These are phyloP conservation scores for Drosophila carrolli DNA, from an alignment of 1,140 invertebrate species.

Conservation along the genomic window DNA sequence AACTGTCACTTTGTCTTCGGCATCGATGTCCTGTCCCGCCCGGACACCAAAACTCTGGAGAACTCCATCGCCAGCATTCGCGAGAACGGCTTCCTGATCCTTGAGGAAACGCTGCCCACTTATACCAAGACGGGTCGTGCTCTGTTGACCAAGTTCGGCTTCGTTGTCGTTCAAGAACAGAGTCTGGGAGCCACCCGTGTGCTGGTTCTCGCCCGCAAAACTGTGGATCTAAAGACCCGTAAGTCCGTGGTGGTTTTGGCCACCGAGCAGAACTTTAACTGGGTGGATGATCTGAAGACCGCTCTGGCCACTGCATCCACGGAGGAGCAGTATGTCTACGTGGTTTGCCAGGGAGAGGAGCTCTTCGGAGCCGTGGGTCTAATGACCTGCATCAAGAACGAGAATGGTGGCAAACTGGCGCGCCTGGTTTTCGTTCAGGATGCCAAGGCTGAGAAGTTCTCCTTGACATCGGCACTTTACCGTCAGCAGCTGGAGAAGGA, in stretches of 20 bases:
- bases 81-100: slow-evolving; percentile 90
- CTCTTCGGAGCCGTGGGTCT: slow-evolving; percentile 93
- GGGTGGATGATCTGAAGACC: slow-evolving; percentile 93
- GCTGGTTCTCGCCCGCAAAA: slow-evolving; percentile 87
- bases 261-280: slow-evolving; percentile 89
- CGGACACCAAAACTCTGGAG: slow-evolving; percentile 85
- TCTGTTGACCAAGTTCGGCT: slow-evolving; percentile 84
- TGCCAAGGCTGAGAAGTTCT: slow-evolving; percentile 87
- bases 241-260: slow-evolving; percentile 84
- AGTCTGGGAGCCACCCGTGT: slow-evolving; percentile 86
- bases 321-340: slow-evolving; percentile 87
- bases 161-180: slow-evolving; percentile 85
- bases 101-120: slow-evolving; percentile 89
- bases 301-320: slow-evolving; percentile 87
- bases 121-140: slow-evolving; percentile 85
- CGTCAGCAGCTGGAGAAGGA: slow-evolving; percentile 89
- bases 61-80: slow-evolving; percentile 88
- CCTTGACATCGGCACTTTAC: slow-evolving; percentile 86
- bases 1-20: slow-evolving; percentile 88
- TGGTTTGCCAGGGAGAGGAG: slow-evolving; percentile 89
- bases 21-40: slow-evolving; percentile 86
- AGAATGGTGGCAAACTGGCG: slow-evolving; percentile 91
- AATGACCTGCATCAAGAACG: slow-evolving; percentile 94
- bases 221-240: slow-evolving; percentile 73
- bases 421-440: slow-evolving; percentile 90